A percentile compares a stretch with the other conserved stretches of the same genome.
Conservation (phyloP, 2,888 invertebrate species). For the Malthinus seriepunctatus region DNA sequence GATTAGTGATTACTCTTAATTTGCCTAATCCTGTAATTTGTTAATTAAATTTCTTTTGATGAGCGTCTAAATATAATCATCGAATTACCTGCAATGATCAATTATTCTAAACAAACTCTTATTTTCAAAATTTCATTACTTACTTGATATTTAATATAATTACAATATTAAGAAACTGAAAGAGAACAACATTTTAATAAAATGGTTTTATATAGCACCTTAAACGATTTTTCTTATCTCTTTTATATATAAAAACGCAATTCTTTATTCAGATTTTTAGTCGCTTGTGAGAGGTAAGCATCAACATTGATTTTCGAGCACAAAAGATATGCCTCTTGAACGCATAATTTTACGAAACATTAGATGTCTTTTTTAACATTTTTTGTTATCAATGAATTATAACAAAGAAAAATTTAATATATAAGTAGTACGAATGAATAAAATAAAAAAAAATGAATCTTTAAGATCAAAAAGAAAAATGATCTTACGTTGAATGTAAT, state of each 20-base stretch:
- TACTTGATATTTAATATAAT: no score
- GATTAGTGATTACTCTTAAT: no score
- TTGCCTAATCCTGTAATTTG: no score
- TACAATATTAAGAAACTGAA: neutral
- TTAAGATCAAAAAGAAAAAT: no score
- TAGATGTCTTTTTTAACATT: conserved; percentile 4
- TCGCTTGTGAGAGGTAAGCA: conserved; percentile 7
- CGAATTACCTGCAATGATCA: no score
- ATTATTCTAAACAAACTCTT: no score
- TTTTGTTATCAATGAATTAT: conserved; percentile 5
- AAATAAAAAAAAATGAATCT: no score
- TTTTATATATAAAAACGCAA: conserved; percentile 4
- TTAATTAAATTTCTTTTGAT: no score
- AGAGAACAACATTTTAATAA: conserved; percentile 3
- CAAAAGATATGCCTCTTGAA: conserved; percentile 6
- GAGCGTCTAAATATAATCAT: no score
- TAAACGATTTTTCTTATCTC: conserved; percentile 6
- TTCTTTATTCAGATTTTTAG: conserved; percentile 8
- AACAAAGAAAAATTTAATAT: neutral
- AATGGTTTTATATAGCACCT: conserved; percentile 2
- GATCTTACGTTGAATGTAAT: no score
- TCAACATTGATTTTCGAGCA: conserved; percentile 5
- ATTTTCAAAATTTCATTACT: no score
- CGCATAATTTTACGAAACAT: conserved; percentile 2
- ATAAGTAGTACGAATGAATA: neutral